Evolutionary conservation across 2,888 invertebrate species (phyloP), one percentile per base, ranked within the genome.

Genomic region (Scaptomyza cyrtandrae): DNA sequence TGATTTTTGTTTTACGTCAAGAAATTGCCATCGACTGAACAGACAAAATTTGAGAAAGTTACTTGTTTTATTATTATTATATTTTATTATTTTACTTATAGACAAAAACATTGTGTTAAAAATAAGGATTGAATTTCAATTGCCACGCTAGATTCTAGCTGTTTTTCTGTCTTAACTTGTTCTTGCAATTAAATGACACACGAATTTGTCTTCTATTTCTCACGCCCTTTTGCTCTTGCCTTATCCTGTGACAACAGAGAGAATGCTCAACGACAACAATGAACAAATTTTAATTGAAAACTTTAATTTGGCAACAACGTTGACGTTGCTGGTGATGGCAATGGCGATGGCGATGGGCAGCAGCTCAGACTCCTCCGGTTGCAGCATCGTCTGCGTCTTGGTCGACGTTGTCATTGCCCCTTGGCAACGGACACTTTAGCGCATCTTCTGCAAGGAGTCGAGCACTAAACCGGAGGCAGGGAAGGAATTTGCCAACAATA

Each of bases 221-320:
- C 64, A 64, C 54, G 66, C 46, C 41, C 24, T 24, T 7, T 46
- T 53, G 9, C 39, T 46, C 27, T 27, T 44, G 45, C 24, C 50
- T 57, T 45, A 45, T 45, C 37, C 67, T 31, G 10, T 27, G 27
- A n/a, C 35, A 57, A 44, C 29, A 39, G 16, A 9, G 14, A 14
- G 14, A 45, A 69, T 75, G 49, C 64, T 61, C 72, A 74, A 75
- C 57, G 68, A 78, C 77, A 82, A 80, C 75, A 81, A 80, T 63
- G 72, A 65, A 62, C 67, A 78, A 72, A 77, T 84, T 89, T 88
- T 88, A 88, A 88, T 88, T 88, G 86, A 89, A 88, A 89, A 88
- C 74, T 88, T 86, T 89, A 89, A 89, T 89, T 87, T 86, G 75
- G 84, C 75, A 77, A 82, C 74, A 76, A 41, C 41, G 41, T 41